Evolutionary conservation across 2,797 vertebrate genomes (phyloP).

Genomic region (Melopsittacus undulatus): DNA sequence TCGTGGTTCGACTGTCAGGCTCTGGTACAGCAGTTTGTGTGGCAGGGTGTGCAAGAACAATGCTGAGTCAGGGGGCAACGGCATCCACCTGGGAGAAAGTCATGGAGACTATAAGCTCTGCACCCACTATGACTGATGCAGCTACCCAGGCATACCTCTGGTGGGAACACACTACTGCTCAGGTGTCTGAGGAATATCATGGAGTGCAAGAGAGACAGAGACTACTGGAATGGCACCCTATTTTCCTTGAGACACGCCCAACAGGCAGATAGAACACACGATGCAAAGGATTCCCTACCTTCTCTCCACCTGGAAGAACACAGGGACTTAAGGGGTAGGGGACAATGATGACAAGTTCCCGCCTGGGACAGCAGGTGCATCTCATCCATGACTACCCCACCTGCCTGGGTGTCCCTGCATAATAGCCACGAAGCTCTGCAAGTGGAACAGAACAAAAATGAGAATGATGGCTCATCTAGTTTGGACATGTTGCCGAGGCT

Average conservation of each 20-base stretch:
- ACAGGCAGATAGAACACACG: background rate
- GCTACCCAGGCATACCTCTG: background rate
- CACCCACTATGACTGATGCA: background rate
- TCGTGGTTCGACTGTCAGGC: background rate
- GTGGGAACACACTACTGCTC: background rate
- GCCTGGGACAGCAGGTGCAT: no score
- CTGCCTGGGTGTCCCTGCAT: accelerated
- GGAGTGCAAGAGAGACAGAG: no score
- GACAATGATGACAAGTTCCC: background rate
- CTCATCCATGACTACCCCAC: background rate
- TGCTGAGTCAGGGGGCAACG: background rate
- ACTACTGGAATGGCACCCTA: background rate
- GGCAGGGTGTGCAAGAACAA: background rate
- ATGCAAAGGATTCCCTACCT: background rate
- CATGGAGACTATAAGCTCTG: background rate
- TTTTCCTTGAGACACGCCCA: no score
- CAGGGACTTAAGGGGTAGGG: no score
- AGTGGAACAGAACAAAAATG: background rate
- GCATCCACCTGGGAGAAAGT: background rate
- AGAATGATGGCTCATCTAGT: background rate
- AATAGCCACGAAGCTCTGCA: accelerated
- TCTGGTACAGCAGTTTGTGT: background rate
- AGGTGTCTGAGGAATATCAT: accelerated
- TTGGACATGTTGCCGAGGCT: background rate
- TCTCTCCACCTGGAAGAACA: background rate